Evolutionary conservation across 37 sponge, comb jelly and placozoan species (phyloP), one percentile per base, ranked within the genome.

Genomic region (Chondrosia reniformis): DNA sequence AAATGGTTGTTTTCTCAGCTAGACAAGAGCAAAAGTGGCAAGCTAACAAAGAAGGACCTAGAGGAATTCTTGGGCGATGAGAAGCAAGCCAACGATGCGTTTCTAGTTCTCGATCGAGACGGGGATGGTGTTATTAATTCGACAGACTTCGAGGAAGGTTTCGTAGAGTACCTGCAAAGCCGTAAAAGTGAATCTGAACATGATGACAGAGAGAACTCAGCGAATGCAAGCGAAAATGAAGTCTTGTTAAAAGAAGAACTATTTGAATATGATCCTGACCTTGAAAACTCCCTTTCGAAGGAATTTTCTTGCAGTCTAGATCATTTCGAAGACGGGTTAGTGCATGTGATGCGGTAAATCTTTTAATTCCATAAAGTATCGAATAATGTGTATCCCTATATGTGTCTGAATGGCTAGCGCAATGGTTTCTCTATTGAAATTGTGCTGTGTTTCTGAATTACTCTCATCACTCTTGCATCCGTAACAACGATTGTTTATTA

Each of bases 81-180:
- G 3, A 56, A 54, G 4, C 76, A 82, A 55, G 42, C 79, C 36
- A 77, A 90, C 63, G 83, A 85, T 40, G 90, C 86, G 24, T 90
- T 90, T 56, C 49, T 59, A 25, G 49, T 72, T 40, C 55, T 90
- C 58, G 90, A 90, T 38, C 32, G 73, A 4, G 86, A 90, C 49
- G 85, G 83, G 0, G 83, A 85, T 56, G 90, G 90, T 2, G 38
- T 73, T 13, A 74, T 90, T 15, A 82, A 83, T 10, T 15, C 74
- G 34, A 76, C 85, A 6, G 90, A 90, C 46, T 90, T 90, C 37
- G 57, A 81, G 67, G 59, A 75, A 19, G 90, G 89, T 45, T 84
- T 89, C 67, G 81, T 84, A 9, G 45, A 77, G 33, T 89, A 84
- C 42, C 49, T 84, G 41, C 76, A 37, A 17, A 69, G 42, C n/a